Base-by-base conservation (phyloP, 2,888 invertebrate genomes). In the Drosophila nigricruria region DNA sequence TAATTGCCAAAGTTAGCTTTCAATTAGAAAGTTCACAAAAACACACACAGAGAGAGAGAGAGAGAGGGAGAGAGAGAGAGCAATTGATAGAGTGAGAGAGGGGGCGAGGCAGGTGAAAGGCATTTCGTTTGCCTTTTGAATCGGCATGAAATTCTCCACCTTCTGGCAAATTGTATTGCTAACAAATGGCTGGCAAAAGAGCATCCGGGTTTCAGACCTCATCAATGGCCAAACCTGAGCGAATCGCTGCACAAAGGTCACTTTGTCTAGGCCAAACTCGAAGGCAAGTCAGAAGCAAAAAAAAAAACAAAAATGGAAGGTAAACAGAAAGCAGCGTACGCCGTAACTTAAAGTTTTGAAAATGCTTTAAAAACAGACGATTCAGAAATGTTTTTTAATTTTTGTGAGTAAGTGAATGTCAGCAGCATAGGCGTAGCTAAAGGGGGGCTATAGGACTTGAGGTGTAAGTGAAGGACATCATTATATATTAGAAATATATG, bases 1-100 rank as follows among this genome's bases (percentile, higher is more conserved):
- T 89, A 89, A 90, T 88, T 88, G 84, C 80, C 81, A 86, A 90
- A 90, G 89, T 89, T 90, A 71, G 81, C 88, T 89, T 90, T 90
- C 89, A 88, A 88, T 90, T 88, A 88, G 82, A 86, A 90, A 88
- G 74, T 90, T 86, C 69, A 70, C 70, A 70, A 68, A 73, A 49
- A 61, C 52, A 78, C 43, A 68, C 16, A 14, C 20, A 12, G 0
- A 27, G 1, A 25, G 27, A n/a, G n/a, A 2, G 25, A 0, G 14
- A 3, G 9, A 5, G 42, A 2, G 38, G n/a, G 9, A 5, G 42
- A 10, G 18, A 5, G 14, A 12, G 23, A 6, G 23, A 36, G 36
- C n/a, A n/a, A 36, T 9, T 16, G 36, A 9, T 1, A 40, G 40
- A 18, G 9, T 1, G 3, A 0, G 27, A 2, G 27, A 2, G n/a